Conservation (phyloP, 1,140 invertebrate genomes). For the Drosophila baimaii region DNA sequence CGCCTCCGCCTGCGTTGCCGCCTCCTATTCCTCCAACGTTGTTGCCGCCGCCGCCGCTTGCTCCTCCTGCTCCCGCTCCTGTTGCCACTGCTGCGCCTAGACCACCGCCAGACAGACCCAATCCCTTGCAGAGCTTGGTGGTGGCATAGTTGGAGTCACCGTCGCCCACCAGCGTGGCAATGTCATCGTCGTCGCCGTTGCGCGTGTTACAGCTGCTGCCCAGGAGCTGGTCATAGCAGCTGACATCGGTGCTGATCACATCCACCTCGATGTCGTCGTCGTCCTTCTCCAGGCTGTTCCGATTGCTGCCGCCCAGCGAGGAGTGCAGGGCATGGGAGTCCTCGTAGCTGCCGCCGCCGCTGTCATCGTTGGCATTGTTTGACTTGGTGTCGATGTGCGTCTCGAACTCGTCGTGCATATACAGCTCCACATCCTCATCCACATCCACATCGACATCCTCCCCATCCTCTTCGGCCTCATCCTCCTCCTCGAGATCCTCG, state of each 20-base stretch:
- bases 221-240: slow-evolving; percentile 81
- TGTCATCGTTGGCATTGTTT: slow-evolving; percentile 83
- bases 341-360: slow-evolving; percentile 82
- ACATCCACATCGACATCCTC: slow-evolving; percentile 82
- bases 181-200: slow-evolving; percentile 78
- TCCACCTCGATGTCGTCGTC: slow-evolving; percentile 83
- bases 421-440: slow-evolving; percentile 67
- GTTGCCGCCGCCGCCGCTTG: background rate
- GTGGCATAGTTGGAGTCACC: slow-evolving; percentile 56
- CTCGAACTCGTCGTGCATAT: slow-evolving; percentile 86
- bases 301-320: slow-evolving; percentile 75
- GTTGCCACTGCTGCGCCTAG: background rate
- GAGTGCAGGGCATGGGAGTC: slow-evolving; percentile 81
- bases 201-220: slow-evolving; percentile 81
- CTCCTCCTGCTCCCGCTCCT: slow-evolving; percentile 6
- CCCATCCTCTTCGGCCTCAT: slow-evolving; percentile 40
- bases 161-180: slow-evolving; percentile 75
- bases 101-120: background rate
- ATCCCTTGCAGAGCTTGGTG: slow-evolving; percentile 56
- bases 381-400: slow-evolving; percentile 79
- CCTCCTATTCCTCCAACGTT: slow-evolving; percentile 9
- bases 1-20: too few relatives aligned
- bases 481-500: slow-evolving; percentile 58
- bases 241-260: slow-evolving; percentile 83
- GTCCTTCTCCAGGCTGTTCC: slow-evolving; percentile 82